Percentiles rank a stretch among this genome's conserved stretches.
These are phyloP conservation scores for Brachyrhaphis roseni DNA, from an alignment of 2,797 vertebrate genomes.

Conservation along the genomic window DNA sequence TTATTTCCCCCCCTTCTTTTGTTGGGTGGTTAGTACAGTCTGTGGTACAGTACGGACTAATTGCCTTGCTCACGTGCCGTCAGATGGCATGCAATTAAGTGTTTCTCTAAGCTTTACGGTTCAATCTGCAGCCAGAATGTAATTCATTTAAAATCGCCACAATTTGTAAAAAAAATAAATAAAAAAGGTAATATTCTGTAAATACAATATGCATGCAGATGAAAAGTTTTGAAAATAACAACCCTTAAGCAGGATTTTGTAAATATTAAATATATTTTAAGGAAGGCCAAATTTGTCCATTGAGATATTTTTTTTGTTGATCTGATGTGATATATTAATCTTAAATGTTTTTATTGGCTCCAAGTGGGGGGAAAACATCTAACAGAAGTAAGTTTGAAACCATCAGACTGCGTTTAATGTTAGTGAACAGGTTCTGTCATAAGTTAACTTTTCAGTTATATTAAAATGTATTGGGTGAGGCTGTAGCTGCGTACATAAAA, in stretches of 20 bases:
- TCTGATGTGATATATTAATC: not conserved
- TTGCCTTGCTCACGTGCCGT: constrained; percentile 38
- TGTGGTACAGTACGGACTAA: constrained; percentile 33
- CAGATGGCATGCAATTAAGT: constrained; percentile 21
- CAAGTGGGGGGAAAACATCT: not conserved
- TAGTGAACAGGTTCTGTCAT: not conserved
- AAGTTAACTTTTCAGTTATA: not conserved
- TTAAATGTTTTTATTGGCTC: not conserved
- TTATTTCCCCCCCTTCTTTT: not conserved
- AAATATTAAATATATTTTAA: not conserved
- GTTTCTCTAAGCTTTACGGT: constrained; percentile 16
- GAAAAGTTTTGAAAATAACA: not conserved
- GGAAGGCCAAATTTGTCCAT: not conserved
- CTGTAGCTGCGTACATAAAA: not conserved
- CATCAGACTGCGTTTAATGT: not conserved
- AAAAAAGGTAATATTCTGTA: not conserved
- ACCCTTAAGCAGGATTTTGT: not conserved
- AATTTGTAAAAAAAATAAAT: not conserved
- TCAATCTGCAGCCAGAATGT: constrained; percentile 3
- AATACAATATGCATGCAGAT: not conserved
- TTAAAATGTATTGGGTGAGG: not conserved
- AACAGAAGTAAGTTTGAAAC: not conserved
- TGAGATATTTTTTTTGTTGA: not conserved
- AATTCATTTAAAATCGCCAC: constrained; percentile 1
- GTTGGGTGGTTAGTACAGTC: not conserved